These are phyloP conservation scores for Scomberomorus guttatus DNA, from an alignment of 2,797 vertebrate genomes.

Conservation along the genomic window DNA sequence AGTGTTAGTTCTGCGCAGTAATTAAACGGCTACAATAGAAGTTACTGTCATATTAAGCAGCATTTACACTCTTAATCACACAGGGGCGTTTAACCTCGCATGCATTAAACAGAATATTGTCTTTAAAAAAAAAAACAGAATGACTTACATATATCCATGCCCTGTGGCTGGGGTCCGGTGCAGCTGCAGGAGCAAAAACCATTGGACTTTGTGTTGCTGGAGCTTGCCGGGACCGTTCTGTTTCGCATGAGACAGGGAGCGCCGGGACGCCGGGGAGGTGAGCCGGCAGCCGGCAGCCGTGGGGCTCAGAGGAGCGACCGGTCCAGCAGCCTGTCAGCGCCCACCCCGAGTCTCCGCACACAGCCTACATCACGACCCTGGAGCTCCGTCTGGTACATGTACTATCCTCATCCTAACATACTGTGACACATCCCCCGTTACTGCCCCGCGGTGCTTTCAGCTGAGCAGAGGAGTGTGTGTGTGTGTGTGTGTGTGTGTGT, in stretches of 20 bases:
- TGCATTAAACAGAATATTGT: background rate
- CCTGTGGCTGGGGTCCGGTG: slow-evolving; percentile 74
- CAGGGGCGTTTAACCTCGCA: background rate
- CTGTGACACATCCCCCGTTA: background rate
- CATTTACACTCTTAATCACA: background rate
- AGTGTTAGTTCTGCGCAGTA: background rate
- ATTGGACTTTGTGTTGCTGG: slow-evolving; percentile 76
- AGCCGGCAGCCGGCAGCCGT: background rate
- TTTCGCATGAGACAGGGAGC: slow-evolving; percentile 32
- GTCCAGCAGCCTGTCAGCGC: slow-evolving; percentile 12
- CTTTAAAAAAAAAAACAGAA: background rate
- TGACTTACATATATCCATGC: slow-evolving; percentile 82
- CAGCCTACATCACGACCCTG: slow-evolving; percentile 22
- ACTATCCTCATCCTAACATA: slow-evolving; percentile 1
- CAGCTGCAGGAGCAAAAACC: slow-evolving; percentile 83
- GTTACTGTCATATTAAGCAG: background rate
- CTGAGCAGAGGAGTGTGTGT: background rate
- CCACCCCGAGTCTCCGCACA: background rate
- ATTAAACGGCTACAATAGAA: background rate
- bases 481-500: background rate
- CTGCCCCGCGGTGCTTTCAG: background rate
- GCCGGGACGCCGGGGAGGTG: slow-evolving; percentile 17
- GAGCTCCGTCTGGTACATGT: slow-evolving; percentile 6
- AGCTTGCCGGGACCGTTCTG: slow-evolving; percentile 67
- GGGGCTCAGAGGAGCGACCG: background rate